Percentiles rank a stretch among this genome's conserved stretches.
phyloP scores from a whole-genome alignment of 2,888 invertebrate species.

The Callosobruchus maculatus region DNA sequence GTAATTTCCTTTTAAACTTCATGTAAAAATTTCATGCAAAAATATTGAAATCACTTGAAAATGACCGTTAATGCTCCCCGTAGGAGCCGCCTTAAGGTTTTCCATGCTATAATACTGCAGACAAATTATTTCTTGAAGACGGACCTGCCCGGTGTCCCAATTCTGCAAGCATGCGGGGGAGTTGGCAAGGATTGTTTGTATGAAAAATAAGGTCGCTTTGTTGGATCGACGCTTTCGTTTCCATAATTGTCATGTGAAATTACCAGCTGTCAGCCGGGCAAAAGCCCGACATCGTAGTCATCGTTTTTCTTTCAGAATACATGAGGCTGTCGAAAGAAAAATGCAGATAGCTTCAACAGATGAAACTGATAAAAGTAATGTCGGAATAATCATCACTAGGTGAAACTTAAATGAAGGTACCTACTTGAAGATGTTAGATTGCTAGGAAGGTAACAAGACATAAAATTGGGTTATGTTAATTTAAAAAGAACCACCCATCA shows the following conservation, averaged over 20 bases:
- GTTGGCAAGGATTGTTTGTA: not conserved
- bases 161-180: not conserved
- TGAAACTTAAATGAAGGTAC: too few relatives aligned
- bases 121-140: not conserved
- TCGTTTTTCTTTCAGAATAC: not conserved
- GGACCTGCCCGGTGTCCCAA: not conserved
- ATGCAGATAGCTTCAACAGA: not conserved
- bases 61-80: too few relatives aligned
- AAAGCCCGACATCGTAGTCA: not conserved
- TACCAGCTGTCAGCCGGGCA: not conserved
- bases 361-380: too few relatives aligned
- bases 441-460: too few relatives aligned
- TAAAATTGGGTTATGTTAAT: too few relatives aligned
- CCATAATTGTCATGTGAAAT: not conserved
- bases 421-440: too few relatives aligned
- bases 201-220: not conserved
- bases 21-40: too few relatives aligned
- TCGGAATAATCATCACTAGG: too few relatives aligned
- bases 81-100: too few relatives aligned
- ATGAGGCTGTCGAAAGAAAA: not conserved
- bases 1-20: too few relatives aligned
- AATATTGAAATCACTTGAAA: too few relatives aligned
- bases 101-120: not conserved
- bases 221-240: not conserved
- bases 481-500: too few relatives aligned